Percentiles rank a stretch among this genome's conserved stretches.
Conservation (phyloP, 2,113 vertebrate genomes). For the Notarius lentiginosus region DNA sequence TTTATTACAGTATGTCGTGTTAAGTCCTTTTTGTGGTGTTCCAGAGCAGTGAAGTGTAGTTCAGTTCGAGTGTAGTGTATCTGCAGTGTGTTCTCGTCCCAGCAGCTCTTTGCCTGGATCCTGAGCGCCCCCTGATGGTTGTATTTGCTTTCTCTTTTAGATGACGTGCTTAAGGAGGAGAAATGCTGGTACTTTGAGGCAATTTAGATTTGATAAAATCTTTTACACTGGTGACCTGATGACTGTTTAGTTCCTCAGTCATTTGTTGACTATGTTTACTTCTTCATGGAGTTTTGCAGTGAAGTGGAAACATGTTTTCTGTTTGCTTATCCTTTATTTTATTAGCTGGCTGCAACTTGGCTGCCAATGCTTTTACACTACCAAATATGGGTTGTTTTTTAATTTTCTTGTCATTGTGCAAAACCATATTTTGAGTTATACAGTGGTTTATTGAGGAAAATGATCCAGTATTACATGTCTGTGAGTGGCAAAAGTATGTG, state of each 20-base stretch:
- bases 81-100: neutral
- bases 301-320: neutral
- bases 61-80: neutral
- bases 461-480: no score
- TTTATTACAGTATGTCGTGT: neutral
- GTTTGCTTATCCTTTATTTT: neutral
- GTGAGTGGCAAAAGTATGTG: no score
- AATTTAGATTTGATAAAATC: neutral
- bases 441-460: no score
- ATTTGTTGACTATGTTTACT: slow-evolving; percentile 4
- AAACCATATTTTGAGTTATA: neutral
- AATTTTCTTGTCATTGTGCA: neutral
- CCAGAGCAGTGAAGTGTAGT: neutral
- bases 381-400: neutral
- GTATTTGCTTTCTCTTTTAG: neutral
- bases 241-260: neutral
- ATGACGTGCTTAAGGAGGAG: neutral
- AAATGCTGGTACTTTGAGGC: neutral
- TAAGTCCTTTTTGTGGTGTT: neutral
- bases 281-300: neutral
- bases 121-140: slow-evolving; percentile 10
- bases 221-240: neutral
- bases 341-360: slow-evolving; percentile 20
- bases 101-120: neutral
- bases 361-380: neutral